Evolutionary conservation across 2,113 vertebrate species (phyloP), one percentile per base, ranked within the genome.

Genomic region (Ochotona princeps): DNA sequence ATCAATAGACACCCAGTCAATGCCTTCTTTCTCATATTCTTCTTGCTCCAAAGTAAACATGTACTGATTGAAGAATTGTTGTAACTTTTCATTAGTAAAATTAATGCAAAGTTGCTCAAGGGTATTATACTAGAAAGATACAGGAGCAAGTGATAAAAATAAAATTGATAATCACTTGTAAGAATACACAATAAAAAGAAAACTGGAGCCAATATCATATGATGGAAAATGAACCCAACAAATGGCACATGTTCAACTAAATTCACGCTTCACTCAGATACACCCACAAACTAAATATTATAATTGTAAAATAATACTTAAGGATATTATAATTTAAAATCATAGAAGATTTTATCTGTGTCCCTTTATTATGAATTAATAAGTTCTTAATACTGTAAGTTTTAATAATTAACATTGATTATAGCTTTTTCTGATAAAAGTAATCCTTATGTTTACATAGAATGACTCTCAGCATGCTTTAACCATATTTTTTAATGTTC

Each of bases 51-150:
- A 95, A 96, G 99, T 97, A 98, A 99, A 99, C 98, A 98, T 99
- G 96, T 99, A 98, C 83, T 99, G 98, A 97, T 99, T 99, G 97
- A 99, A 99, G 94, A 98, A 99, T 97, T 99, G 98, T 97, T 99
- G 98, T 97, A 99, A 98, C 97, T 99, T 99, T 98, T 99, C 99
- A 87, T 98, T 99, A 96, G 98, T 98, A 96, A 98, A 99, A 98
- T 99, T 99, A 97, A 99, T 99, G 94, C 98, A 99, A 91, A 99
- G 98, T 96, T 99, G 98, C 96, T 99, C 98, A 92, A 99, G 99
- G 97, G 97, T 99, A 88, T 99, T 99, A 80, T 97, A 98, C 98
- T 99, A 94, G 57, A 93, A 88, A 65, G 84, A 60, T 61, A 51
- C 65, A 51, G 44, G 10, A 81, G 93, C 61, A 97, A 89, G 47